A percentile compares a stretch with the other conserved stretches of the same genome.
phyloP scores from a whole-genome alignment of 2,113 vertebrate genomes.

The Eleginops maclovinus region DNA sequence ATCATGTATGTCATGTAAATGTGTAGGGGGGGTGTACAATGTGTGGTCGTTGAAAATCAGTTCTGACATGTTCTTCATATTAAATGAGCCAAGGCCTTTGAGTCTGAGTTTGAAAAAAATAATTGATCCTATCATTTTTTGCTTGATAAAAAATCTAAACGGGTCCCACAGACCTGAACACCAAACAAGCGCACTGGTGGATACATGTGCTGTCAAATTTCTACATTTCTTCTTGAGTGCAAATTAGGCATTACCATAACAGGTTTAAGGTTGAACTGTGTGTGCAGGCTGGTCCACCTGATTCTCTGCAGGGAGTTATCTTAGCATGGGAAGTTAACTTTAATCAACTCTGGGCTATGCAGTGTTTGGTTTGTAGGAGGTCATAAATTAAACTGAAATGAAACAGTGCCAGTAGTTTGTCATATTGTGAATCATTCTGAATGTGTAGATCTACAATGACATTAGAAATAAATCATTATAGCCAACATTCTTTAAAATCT shows the following conservation, averaged over 20 bases:
- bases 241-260: background rate
- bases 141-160: no score
- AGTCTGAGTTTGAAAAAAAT: no score
- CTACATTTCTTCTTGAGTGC: background rate
- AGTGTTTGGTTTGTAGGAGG: background rate
- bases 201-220: background rate
- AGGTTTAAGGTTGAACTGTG: background rate
- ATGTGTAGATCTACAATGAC: background rate
- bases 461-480: background rate
- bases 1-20: no score
- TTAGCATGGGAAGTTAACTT: background rate
- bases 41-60: no score
- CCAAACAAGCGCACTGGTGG: background rate
- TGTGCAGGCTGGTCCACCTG: background rate
- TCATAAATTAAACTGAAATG: background rate
- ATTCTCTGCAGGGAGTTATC: conserved; percentile 17
- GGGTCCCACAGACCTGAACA: no score
- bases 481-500: no score
- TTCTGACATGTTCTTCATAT: no score
- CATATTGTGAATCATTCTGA: background rate
- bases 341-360: background rate
- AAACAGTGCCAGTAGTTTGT: background rate
- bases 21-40: no score
- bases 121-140: no score
- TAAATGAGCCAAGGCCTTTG: no score